Evolutionary conservation across 2,888 invertebrate species (phyloP).

Genomic region (Harpalus rufipes): DNA sequence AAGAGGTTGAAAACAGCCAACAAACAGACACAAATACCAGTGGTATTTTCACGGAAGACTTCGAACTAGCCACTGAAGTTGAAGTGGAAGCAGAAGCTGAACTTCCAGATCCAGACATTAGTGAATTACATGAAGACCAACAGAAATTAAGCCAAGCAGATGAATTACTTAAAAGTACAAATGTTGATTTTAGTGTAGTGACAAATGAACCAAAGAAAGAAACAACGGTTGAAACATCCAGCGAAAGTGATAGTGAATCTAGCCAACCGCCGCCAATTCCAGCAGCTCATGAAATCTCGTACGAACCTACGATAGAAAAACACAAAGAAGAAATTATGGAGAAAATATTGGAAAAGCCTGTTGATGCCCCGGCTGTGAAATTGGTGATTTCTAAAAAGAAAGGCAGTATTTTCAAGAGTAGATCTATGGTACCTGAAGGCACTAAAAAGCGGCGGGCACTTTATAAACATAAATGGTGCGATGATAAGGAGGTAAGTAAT

Average conservation of each 20-base stretch:
- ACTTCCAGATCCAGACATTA: slow-evolving; percentile 67
- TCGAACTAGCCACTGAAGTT: not conserved
- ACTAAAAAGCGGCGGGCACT: slow-evolving; percentile 87
- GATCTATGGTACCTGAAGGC: slow-evolving; percentile 84
- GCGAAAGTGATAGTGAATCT: slow-evolving; percentile 73
- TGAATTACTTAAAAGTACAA: slow-evolving; percentile 70
- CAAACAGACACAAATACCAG: slow-evolving; percentile 67
- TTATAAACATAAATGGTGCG: slow-evolving; percentile 94
- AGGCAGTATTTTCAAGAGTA: slow-evolving; percentile 93
- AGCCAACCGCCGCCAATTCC: slow-evolving; percentile 59
- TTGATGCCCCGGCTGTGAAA: slow-evolving; percentile 82
- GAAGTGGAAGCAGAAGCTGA: slow-evolving; percentile 53
- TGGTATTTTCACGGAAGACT: slow-evolving; percentile 59
- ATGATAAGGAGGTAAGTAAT: slow-evolving; percentile 80
- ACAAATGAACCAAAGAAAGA: slow-evolving; percentile 60
- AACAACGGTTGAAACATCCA: slow-evolving; percentile 71
- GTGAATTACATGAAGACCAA: slow-evolving; percentile 68
- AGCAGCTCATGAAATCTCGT: slow-evolving; percentile 65
- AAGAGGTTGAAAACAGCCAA: slow-evolving; percentile 58
- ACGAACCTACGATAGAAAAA: slow-evolving; percentile 70
- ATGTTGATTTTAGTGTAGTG: slow-evolving; percentile 70
- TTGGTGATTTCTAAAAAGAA: slow-evolving; percentile 89
- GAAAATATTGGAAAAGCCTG: slow-evolving; percentile 73
- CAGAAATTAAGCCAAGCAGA: slow-evolving; percentile 69
- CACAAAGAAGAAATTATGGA: slow-evolving; percentile 74